These are phyloP conservation scores for Eupsilia transversa DNA, from an alignment of 2,888 invertebrate genomes.

Conservation along the genomic window DNA sequence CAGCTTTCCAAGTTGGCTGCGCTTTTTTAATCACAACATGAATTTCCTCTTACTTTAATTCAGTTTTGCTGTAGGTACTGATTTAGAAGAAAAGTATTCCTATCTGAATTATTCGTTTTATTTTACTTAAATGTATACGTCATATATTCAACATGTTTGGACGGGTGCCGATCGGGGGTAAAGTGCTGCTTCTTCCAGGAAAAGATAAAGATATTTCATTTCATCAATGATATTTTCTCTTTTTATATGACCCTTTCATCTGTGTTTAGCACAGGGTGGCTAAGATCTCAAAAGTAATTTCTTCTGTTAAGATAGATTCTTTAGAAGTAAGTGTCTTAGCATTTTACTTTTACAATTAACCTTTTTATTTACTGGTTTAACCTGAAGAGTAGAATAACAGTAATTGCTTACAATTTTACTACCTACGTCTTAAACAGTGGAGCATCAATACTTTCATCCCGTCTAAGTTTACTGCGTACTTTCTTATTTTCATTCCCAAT, in stretches of 20 bases:
- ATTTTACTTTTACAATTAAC: background rate
- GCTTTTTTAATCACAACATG: constrained; percentile 41
- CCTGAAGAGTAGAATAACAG: constrained; percentile 1
- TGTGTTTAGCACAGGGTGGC: background rate
- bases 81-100: background rate
- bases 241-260: background rate
- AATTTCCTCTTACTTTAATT: constrained; percentile 43
- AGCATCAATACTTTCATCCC: constrained; percentile 35
- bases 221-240: background rate
- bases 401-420: constrained; percentile 1
- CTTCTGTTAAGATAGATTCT: background rate
- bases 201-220: constrained; percentile 10
- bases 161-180: background rate
- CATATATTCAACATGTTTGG: background rate
- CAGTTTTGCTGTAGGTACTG: constrained; percentile 3
- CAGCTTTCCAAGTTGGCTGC: constrained; percentile 22
- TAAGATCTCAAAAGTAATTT: background rate
- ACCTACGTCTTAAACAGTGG: background rate
- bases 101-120: constrained; percentile 1
- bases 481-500: constrained; percentile 65
- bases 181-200: background rate
- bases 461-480: constrained; percentile 55
- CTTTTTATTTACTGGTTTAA: background rate
- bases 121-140: background rate
- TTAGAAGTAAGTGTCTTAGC: background rate